Evolutionary conservation across 2,888 invertebrate genomes (phyloP).

Genomic region (Nymphalis c-album): DNA sequence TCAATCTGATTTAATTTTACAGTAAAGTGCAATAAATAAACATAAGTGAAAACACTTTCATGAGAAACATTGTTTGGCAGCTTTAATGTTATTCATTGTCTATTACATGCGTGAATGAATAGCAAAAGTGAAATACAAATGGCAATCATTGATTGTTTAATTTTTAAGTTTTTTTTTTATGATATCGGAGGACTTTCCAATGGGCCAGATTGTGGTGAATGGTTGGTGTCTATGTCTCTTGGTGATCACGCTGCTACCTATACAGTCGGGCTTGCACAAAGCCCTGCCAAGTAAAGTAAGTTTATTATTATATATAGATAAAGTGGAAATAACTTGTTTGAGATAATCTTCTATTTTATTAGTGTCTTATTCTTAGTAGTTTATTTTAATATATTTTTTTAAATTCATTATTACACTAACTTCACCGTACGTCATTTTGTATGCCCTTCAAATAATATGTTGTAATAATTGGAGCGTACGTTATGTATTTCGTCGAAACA

Average conservation of each 20-base stretch:
- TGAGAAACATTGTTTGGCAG: slow-evolving; percentile 11
- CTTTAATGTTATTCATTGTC: background rate
- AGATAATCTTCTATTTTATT: too few species aligned
- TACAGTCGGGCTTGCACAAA: too few species aligned
- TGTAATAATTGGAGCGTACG: slow-evolving; percentile 14
- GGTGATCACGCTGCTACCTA: too few species aligned
- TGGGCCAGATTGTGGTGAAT: too few species aligned
- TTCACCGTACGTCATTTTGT: background rate
- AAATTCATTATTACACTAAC: background rate
- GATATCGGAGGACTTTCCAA: too few species aligned
- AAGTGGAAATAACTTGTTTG: too few species aligned
- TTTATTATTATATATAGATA: too few species aligned
- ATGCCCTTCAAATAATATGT: background rate
- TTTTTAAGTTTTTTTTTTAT: too few species aligned
- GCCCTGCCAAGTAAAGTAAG: too few species aligned
- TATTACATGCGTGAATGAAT: slow-evolving; percentile 6
- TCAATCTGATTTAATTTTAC: slow-evolving; percentile 13
- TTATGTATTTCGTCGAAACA: background rate
- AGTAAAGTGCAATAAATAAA: slow-evolving; percentile 20
- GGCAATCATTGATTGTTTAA: background rate
- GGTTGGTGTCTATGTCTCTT: too few species aligned
- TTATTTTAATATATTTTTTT: too few species aligned
- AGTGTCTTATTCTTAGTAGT: too few species aligned
- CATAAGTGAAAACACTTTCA: slow-evolving; percentile 34
- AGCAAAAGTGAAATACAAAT: background rate